Evolutionary conservation across 2,113 vertebrate species (phyloP).

Genomic region (western clawed frog (Xenopus tropicalis)): UCB_Xtro_10.0 CM004444.2:116753501-116754000

Average conservation of each 20-base stretch:
- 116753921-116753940: conserved; percentile 71
- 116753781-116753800: conserved; percentile 46
- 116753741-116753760: conserved; percentile 48
- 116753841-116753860: conserved; percentile 66
- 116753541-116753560: no score
- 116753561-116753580: no score
- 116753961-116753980: conserved; percentile 61
- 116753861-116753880: conserved; percentile 76
- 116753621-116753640: no score
- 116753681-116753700: no score
- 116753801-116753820: conserved; percentile 60
- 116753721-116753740: no score
- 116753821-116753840: conserved; percentile 69
- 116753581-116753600: no score
- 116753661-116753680: no score
- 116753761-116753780: conserved; percentile 41
- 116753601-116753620: no score
- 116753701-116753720: no score
- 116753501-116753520: no score
- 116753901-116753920: conserved; percentile 76
- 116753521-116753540: no score
- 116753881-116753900: conserved; percentile 77
- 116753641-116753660: no score
- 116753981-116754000: conserved; percentile 52
- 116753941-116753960: conserved; percentile 72